Evolutionary conservation across 1,140 invertebrate genomes (phyloP).

Genomic region (Brachionus manjavacas): DNA sequence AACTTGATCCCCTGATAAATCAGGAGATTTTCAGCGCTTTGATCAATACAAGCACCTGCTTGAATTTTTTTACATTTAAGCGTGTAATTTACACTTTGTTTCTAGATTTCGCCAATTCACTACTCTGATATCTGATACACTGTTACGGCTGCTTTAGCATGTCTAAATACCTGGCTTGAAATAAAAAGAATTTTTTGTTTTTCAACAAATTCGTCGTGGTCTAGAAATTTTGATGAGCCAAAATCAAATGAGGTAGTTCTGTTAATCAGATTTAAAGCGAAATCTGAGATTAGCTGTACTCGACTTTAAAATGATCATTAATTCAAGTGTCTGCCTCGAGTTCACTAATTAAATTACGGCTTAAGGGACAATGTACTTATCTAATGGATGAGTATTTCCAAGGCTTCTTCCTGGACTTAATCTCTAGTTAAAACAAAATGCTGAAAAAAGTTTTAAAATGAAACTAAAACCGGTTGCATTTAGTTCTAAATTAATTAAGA

Average conservation of each 20-base stretch:
- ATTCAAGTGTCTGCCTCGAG: conserved; percentile 26
- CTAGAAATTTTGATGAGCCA: neutral
- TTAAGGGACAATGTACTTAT: conserved; percentile 10
- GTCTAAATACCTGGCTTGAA: neutral
- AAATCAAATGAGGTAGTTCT: neutral
- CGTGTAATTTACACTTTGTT: neutral
- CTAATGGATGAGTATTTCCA: neutral
- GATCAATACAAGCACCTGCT: neutral
- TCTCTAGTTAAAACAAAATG: neutral
- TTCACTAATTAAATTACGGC: conserved; percentile 32
- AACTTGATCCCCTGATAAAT: neutral
- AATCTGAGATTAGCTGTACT: neutral
- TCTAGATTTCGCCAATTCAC: neutral
- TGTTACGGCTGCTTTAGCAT: neutral
- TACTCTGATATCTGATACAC: neutral
- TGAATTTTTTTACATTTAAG: neutral
- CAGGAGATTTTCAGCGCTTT: neutral
- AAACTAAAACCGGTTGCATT: conserved; percentile 26
- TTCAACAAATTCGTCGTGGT: neutral
- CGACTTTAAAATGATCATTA: conserved; percentile 1
- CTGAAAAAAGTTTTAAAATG: neutral
- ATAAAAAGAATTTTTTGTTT: neutral
- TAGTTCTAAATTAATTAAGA: conserved; percentile 21
- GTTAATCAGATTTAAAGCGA: conserved; percentile 19
- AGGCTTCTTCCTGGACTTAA: conserved; percentile 26